phyloP scores from a whole-genome alignment of 1,140 invertebrate species.

The Halictus rubicundus region DNA sequence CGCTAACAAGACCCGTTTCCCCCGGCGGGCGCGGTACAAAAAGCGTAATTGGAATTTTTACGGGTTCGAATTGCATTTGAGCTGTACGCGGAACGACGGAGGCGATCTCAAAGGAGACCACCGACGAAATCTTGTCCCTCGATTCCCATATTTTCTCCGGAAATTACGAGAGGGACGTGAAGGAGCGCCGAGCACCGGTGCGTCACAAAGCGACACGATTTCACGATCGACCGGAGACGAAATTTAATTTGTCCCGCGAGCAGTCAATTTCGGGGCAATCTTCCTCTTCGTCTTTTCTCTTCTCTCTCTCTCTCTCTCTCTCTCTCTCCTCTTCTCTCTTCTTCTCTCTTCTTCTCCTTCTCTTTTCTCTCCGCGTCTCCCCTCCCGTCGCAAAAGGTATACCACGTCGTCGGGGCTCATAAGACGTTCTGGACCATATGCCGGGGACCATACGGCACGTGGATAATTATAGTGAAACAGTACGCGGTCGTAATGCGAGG shows the following conservation, averaged over 20 bases:
- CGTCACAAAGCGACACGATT: slow-evolving; percentile 34
- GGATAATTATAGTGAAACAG: slow-evolving; percentile 50
- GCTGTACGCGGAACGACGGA: background rate
- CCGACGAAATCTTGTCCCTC: slow-evolving; percentile 1
- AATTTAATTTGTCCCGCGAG: slow-evolving; percentile 45
- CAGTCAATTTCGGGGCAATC: slow-evolving; percentile 38
- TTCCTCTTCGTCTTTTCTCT: slow-evolving; percentile 11
- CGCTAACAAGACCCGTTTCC: background rate
- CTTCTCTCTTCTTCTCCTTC: background rate
- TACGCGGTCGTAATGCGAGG: slow-evolving; percentile 36
- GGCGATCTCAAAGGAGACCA: slow-evolving; percentile 6
- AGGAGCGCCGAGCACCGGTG: slow-evolving; percentile 3
- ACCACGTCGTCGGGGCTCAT: slow-evolving; percentile 65
- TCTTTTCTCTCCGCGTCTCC: background rate
- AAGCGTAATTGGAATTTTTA: slow-evolving; percentile 7
- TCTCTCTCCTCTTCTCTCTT: background rate
- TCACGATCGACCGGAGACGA: slow-evolving; percentile 33
- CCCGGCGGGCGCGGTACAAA: background rate
- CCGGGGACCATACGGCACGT: slow-evolving; percentile 53
- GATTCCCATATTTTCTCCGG: slow-evolving; percentile 1
- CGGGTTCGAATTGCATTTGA: background rate
- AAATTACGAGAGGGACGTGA: slow-evolving; percentile 4
- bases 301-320: background rate
- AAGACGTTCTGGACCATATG: slow-evolving; percentile 71
- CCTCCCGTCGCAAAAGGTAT: background rate